These are phyloP conservation scores for Lepisosteus oculatus DNA, from an alignment of 2,113 vertebrate species.

Conservation along the genomic window DNA sequence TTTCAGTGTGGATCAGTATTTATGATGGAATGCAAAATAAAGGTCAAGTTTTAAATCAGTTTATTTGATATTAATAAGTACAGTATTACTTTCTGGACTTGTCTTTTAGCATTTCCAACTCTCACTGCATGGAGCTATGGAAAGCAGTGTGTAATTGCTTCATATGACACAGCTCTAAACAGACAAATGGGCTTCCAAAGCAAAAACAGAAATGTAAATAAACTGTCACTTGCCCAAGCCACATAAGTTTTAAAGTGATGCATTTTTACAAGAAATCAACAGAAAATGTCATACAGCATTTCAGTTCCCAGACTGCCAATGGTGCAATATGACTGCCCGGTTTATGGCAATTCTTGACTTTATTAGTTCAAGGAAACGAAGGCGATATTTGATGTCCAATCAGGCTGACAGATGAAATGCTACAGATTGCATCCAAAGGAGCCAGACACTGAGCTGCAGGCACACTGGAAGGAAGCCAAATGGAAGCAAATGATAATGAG, in stretches of 20 bases:
- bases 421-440: conserved; percentile 38
- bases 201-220: conserved; percentile 7
- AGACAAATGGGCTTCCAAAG: too few species aligned
- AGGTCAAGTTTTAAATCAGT: too few species aligned
- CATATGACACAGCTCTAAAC: too few species aligned
- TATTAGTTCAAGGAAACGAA: conserved; percentile 35
- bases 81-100: too few species aligned
- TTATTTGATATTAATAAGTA: too few species aligned
- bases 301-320: conserved; percentile 32
- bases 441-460: conserved; percentile 36
- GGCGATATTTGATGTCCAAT: conserved; percentile 21
- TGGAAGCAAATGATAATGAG: conserved; percentile 55
- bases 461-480: conserved; percentile 46
- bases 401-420: conserved; percentile 39
- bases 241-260: conserved; percentile 2
- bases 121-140: too few species aligned
- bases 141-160: too few species aligned
- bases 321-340: conserved; percentile 34
- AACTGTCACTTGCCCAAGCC: neutral
- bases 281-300: conserved; percentile 33
- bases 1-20: too few species aligned
- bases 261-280: conserved; percentile 1
- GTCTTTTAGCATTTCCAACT: too few species aligned
- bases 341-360: conserved; percentile 44
- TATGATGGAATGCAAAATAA: too few species aligned